Conservation (phyloP, 2,113 vertebrate genomes). For the Pithys albifrons region DNA sequence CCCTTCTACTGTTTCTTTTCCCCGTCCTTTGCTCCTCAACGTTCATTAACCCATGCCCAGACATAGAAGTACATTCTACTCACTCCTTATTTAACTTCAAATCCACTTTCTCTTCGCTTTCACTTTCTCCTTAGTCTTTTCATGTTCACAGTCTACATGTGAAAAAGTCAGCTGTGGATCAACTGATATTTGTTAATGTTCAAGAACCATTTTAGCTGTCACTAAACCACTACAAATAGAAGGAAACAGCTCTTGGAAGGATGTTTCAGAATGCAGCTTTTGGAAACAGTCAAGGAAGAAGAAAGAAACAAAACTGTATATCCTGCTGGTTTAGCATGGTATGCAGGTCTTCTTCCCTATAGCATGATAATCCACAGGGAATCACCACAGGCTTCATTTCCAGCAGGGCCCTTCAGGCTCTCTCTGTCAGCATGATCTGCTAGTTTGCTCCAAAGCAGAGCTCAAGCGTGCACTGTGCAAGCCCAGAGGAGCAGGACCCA, state of each 20-base stretch:
- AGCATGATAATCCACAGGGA: not conserved
- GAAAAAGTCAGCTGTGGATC: not conserved
- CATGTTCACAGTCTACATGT: rapidly evolving
- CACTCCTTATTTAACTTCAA: not conserved
- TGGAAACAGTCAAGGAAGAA: not conserved
- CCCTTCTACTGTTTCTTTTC: not conserved
- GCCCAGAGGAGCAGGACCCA: not conserved
- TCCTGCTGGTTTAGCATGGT: not conserved
- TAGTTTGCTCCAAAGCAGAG: not conserved
- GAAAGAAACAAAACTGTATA: not conserved
- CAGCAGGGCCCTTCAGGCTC: not conserved
- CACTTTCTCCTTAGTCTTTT: not conserved
- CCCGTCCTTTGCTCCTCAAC: not conserved
- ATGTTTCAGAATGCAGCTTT: not conserved
- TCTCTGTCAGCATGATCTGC: not conserved
- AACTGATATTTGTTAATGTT: not conserved
- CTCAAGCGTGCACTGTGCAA: not conserved
- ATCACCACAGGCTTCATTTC: not conserved
- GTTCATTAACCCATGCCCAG: not conserved
- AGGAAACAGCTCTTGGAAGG: not conserved
- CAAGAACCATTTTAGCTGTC: not conserved
- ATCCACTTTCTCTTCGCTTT: not conserved
- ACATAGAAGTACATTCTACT: not conserved
- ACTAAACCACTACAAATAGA: not conserved
- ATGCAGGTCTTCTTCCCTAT: not conserved